Percentiles rank a stretch among this genome's conserved stretches.
Evolutionary conservation across 2,888 invertebrate species (phyloP).

Genomic region (Notodonta ziczac): DNA sequence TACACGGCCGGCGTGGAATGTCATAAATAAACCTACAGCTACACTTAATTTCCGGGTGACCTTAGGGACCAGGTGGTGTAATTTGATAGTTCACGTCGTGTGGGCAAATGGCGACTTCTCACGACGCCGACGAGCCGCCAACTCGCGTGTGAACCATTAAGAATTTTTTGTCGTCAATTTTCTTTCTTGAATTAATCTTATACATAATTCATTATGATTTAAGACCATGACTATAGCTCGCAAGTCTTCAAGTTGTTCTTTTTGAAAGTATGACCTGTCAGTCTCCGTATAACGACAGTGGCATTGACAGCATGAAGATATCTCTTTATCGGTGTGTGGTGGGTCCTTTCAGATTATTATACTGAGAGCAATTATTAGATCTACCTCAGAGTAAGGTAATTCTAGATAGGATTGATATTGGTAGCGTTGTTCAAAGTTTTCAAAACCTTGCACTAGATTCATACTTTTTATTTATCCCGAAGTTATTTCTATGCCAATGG

Average conservation of each 20-base stretch:
- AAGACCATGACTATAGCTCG: neutral
- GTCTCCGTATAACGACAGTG: neutral
- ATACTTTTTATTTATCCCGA: too few species aligned
- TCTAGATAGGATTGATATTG: too few species aligned
- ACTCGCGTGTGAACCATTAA: conserved; percentile 3
- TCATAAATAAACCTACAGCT: conserved; percentile 26
- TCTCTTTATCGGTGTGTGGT: neutral
- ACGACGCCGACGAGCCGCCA: conserved; percentile 21
- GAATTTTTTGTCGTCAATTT: neutral
- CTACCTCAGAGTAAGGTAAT: neutral
- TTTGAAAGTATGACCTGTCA: neutral
- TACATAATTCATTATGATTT: neutral
- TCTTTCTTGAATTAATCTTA: neutral
- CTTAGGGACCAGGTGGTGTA: conserved; percentile 20
- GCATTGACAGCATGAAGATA: neutral
- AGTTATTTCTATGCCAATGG: too few species aligned
- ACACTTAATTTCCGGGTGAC: conserved; percentile 32
- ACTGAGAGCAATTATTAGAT: too few species aligned
- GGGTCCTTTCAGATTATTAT: too few species aligned
- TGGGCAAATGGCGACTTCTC: conserved; percentile 31
- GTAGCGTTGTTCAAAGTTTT: too few species aligned
- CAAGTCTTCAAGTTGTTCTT: neutral
- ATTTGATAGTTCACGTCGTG: conserved; percentile 9
- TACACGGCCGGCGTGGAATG: conserved; percentile 20
- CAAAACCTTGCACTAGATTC: too few species aligned